These are phyloP conservation scores for Pristis pectinata DNA, from an alignment of 2,797 vertebrate genomes.

Conservation along the genomic window DNA sequence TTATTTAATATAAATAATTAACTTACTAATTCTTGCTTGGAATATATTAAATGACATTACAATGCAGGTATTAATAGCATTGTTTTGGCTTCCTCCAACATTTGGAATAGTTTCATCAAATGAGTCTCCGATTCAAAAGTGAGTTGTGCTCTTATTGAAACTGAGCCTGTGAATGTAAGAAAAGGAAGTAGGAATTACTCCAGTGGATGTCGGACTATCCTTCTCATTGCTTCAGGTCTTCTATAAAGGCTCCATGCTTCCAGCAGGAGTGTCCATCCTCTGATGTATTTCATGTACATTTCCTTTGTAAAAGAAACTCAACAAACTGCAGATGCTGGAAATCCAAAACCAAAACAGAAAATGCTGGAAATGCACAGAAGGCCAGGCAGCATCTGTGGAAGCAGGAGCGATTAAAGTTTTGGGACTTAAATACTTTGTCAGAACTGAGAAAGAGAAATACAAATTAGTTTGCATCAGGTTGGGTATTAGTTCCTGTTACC, in stretches of 20 bases:
- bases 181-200: background rate
- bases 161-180: background rate
- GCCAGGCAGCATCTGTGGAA: too few species aligned
- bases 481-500: background rate
- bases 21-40: background rate
- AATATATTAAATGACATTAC: constrained; percentile 26
- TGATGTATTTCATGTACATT: background rate
- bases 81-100: background rate
- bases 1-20: constrained; percentile 18
- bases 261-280: background rate
- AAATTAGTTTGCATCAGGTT: too few species aligned
- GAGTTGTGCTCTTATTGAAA: background rate
- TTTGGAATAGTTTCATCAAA: background rate
- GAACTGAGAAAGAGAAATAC: too few species aligned
- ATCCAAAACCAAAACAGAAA: too few species aligned
- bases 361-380: too few species aligned
- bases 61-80: background rate
- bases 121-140: background rate
- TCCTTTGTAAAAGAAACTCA: background rate
- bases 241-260: too few species aligned
- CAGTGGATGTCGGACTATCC: too few species aligned
- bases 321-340: too few species aligned
- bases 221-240: too few species aligned
- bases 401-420: too few species aligned
- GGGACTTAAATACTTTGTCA: too few species aligned